These are phyloP conservation scores for Pecten maximus DNA, from an alignment of 2,888 invertebrate species.

Conservation along the genomic window DNA sequence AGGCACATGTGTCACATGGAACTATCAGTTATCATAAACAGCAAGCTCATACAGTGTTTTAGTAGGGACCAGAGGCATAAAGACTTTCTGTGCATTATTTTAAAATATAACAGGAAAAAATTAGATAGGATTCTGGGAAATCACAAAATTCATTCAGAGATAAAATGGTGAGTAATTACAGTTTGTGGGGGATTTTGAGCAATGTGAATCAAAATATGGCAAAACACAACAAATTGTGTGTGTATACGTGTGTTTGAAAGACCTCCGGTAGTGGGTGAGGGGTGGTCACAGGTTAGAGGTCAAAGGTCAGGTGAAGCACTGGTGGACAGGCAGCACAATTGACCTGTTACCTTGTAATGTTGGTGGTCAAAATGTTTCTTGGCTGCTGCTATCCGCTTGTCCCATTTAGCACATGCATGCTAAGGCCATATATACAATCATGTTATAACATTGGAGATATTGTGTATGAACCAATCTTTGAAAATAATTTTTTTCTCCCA, in stretches of 20 bases:
- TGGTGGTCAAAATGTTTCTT: slow-evolving; percentile 49
- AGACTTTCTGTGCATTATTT: not conserved
- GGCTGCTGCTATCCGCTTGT: slow-evolving; percentile 52
- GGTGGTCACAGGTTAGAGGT: slow-evolving; percentile 27
- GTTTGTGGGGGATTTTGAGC: not conserved
- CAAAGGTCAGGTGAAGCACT: slow-evolving; percentile 27
- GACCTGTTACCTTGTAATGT: slow-evolving; percentile 53
- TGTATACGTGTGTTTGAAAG: not conserved
- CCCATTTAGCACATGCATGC: slow-evolving; percentile 56
- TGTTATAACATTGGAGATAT: not conserved
- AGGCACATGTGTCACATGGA: slow-evolving; percentile 5
- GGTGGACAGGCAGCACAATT: slow-evolving; percentile 16
- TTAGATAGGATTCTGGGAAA: not conserved
- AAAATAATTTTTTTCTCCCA: not conserved
- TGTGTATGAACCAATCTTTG: not conserved
- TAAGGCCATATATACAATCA: slow-evolving; percentile 39
- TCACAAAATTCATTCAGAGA: not conserved
- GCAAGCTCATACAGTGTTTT: slow-evolving; percentile 29
- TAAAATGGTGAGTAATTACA: not conserved
- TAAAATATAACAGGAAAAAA: not conserved
- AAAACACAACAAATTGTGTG: not conserved
- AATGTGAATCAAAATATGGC: not conserved
- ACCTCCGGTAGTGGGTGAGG: not conserved
- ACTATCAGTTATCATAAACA: slow-evolving; percentile 18
- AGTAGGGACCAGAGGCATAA: not conserved